Base-by-base conservation (phyloP, 2,113 vertebrate genomes). In the Mastomys natalensis region DNA sequence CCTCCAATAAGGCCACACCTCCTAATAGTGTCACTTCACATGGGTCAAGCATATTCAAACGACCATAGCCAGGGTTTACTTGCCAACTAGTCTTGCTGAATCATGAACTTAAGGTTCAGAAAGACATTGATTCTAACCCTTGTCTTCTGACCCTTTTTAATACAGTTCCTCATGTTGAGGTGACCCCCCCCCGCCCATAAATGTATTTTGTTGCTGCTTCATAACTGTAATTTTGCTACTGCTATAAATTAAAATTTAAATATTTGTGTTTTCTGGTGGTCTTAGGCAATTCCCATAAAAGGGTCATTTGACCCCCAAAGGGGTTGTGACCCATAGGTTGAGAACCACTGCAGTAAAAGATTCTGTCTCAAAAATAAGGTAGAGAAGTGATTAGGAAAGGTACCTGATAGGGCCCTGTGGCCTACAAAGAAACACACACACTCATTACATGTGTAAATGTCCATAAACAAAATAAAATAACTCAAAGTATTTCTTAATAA, bases 401-500 rank as follows among this genome's bases (percentile, higher is more conserved):
- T 5, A 31, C 60, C 29, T 34, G 43, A 48, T 10, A 13, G 34
- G 29, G 48, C 21, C 60, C 60, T 48, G 60, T 66, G 84, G 6
- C 62, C 5, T 31, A 68, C 43, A 68, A 31, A 66, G 17, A 10
- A 66, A 86, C 29, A 37, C 31, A 86, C 43, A 86, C 17, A n/a
- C 37, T 16, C 37, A 64, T 66, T 86, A 13, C 15, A 85, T 60
- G 84, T 77, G 66, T 89, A 95, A 96, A 97, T 91, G 24, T 64
- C 86, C 45, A 73, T 76, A 95, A 89, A 84, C n/a, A 95, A 7
- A 31, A 96, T 45, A 15, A 98, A 96, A 89, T 17, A 31, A 6
- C 51, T 11, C 76, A 82, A 97, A 97, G 95, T 95, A 92, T 64
- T 8, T 62, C 66, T 92, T 8, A 4, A 21, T 92, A 92, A 91